These are phyloP conservation scores for Nanorana parkeri DNA, from an alignment of 2,113 vertebrate species.

Conservation along the genomic window DNA sequence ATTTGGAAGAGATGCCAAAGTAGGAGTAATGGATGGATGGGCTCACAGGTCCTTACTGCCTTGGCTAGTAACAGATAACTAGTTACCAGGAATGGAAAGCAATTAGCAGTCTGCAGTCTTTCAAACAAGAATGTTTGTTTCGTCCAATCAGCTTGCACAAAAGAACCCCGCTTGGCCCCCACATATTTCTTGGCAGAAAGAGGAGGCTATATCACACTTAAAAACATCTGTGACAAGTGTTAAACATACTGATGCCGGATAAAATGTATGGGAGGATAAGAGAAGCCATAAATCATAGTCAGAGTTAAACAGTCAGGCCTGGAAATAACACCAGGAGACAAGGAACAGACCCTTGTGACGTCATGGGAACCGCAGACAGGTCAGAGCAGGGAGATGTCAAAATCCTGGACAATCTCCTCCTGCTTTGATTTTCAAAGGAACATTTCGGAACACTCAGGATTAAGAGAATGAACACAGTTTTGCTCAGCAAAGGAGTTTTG, in stretches of 20 bases:
- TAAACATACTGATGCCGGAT: conserved; percentile 53
- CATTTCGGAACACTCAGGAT: not conserved
- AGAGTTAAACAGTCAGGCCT: conserved; percentile 43
- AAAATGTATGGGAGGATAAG: conserved; percentile 57
- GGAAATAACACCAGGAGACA: conserved; percentile 46
- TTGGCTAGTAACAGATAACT: conserved; percentile 41
- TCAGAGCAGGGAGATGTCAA: conserved; percentile 1
- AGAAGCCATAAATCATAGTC: conserved; percentile 54
- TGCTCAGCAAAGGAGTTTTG: not conserved
- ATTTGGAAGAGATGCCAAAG: conserved; percentile 50
- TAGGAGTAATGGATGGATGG: conserved; percentile 47
- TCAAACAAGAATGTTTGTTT: conserved; percentile 51
- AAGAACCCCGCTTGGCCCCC: conserved; percentile 46
- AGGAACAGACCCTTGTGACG: conserved; percentile 42
- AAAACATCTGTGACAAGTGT: conserved; percentile 58
- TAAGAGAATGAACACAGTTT: not conserved
- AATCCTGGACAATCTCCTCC: conserved; percentile 9
- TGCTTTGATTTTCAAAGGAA: not conserved
- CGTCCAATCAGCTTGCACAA: conserved; percentile 30
- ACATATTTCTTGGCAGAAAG: conserved; percentile 47
- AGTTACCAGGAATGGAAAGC: conserved; percentile 57
- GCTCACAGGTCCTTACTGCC: conserved; percentile 46
- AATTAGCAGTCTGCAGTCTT: conserved; percentile 52
- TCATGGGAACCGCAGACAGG: conserved; percentile 47
- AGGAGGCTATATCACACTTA: conserved; percentile 57